Percentiles rank a stretch among this genome's conserved stretches.
Evolutionary conservation across 2,888 invertebrate genomes (phyloP).

Genomic region (Proisotoma minuta): DNA sequence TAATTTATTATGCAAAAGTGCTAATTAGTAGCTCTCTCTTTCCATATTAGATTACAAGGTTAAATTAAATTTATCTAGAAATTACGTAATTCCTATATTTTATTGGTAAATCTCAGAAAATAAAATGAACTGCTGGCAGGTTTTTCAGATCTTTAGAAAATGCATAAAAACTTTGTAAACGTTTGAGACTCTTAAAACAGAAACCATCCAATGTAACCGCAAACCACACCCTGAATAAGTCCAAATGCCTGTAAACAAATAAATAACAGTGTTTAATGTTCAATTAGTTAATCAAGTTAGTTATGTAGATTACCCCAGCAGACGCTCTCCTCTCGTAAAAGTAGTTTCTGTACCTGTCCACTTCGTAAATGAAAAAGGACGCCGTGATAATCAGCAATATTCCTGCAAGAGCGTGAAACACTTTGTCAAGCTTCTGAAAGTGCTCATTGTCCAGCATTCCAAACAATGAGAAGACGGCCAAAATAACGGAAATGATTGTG

Average conservation of each 20-base stretch:
- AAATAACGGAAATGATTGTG: slow-evolving; percentile 36
- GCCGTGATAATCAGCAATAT: slow-evolving; percentile 37
- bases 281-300: not conserved
- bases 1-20: too few species aligned
- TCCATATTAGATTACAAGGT: too few species aligned
- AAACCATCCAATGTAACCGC: slow-evolving; percentile 40
- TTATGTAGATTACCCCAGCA: slow-evolving; percentile 38
- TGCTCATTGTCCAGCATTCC: slow-evolving; percentile 41
- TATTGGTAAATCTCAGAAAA: too few species aligned
- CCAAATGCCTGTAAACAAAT: slow-evolving; percentile 33
- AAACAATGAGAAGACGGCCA: slow-evolving; percentile 31
- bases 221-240: slow-evolving; percentile 37
- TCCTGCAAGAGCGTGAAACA: slow-evolving; percentile 38
- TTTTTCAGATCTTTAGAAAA: too few species aligned
- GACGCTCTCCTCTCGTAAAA: slow-evolving; percentile 36
- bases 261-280: slow-evolving; percentile 4
- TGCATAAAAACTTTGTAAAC: too few species aligned
- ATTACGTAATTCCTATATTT: too few species aligned
- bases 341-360: slow-evolving; percentile 34
- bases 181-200: slow-evolving; percentile 17
- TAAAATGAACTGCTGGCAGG: too few species aligned
- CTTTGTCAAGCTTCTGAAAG: slow-evolving; percentile 37
- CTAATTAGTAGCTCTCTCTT: too few species aligned
- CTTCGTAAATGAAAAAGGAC: slow-evolving; percentile 38
- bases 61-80: too few species aligned